Evolutionary conservation across 1,140 invertebrate species (phyloP).

Genomic region (Adelges cooleyi): DNA sequence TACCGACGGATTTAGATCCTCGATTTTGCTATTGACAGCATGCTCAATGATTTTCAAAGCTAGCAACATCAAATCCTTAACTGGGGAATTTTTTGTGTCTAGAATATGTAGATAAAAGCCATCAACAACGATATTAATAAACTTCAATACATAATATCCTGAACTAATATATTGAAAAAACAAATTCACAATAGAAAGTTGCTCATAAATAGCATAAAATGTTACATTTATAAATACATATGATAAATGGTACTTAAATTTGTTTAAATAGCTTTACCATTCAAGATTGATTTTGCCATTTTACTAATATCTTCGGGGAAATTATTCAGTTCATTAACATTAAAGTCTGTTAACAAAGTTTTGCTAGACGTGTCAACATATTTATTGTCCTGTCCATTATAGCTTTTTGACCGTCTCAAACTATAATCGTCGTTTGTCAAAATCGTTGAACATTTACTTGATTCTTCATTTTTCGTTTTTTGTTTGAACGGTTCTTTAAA

Average conservation of each 20-base stretch:
- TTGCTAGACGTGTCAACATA: slow-evolving; percentile 35
- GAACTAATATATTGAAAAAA: no score
- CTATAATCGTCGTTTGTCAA: slow-evolving; percentile 30
- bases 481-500: neutral
- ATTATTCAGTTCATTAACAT: slow-evolving; percentile 48
- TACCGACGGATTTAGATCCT: slow-evolving; percentile 64
- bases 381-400: slow-evolving; percentile 54
- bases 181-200: no score
- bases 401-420: slow-evolving; percentile 68
- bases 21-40: slow-evolving; percentile 64
- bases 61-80: slow-evolving; percentile 68
- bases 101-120: no score
- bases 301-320: slow-evolving; percentile 59
- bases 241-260: no score
- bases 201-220: no score
- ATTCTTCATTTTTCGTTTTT: slow-evolving; percentile 1
- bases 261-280: slow-evolving; percentile 40
- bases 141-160: no score
- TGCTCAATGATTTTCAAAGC: slow-evolving; percentile 66
- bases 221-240: no score
- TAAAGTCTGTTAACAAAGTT: neutral
- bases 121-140: no score
- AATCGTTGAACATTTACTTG: neutral
- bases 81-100: slow-evolving; percentile 67
- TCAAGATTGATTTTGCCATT: slow-evolving; percentile 55